Base-by-base conservation (phyloP, 2,888 invertebrate genomes). In the Dioctria linearis region DNA sequence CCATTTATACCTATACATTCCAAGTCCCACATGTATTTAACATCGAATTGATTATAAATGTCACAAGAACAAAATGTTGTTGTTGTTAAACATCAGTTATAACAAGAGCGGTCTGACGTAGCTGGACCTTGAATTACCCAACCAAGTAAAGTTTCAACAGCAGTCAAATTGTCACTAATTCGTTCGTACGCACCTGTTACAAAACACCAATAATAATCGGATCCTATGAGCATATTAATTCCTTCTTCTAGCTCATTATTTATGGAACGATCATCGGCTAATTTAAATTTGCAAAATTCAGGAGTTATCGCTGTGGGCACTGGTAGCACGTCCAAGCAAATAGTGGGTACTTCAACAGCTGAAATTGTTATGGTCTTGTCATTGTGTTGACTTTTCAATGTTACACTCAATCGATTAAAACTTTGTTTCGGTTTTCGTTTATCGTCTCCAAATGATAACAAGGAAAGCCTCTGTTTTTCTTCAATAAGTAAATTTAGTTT, bases 121-220 rank as follows among this genome's bases (percentile, higher is more conserved):
- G 40, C 63, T 1, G 76, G 76, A 8, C 76, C 76, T 63, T 78
- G 76, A 11, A 78, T 13, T 6, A 57, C 40, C 65, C 63, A 78
- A 5, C 65, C 78, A 37, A 78, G 54, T 51, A 57, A 49, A 5
- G 78, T 78, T 6, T 78, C n/a, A 8, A 51, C 51, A 8, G 78
- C 65, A n/a, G 49, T 13, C 4, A 78, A 49, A 39, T 11, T 13
- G 25, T 78, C 46, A n/a, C 54, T 46, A 39, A 78, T 63, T 11
- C 61, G 76, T 42, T 57, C 9, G 25, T 59, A 42, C 51, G 11
- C 43, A 40, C 63, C 76, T 40, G 63, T 63, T 5, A 78, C 46
- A 13, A 46, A 9, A 5, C 9, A 3, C 61, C 61, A 78, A 46
- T 78, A 78, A 59, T 61, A 43, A 37, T 78, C 13, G 3, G 76